A percentile compares a stretch with the other conserved stretches of the same genome.
phyloP scores from a whole-genome alignment of 2,888 invertebrate species.

The Callosobruchus maculatus region DNA sequence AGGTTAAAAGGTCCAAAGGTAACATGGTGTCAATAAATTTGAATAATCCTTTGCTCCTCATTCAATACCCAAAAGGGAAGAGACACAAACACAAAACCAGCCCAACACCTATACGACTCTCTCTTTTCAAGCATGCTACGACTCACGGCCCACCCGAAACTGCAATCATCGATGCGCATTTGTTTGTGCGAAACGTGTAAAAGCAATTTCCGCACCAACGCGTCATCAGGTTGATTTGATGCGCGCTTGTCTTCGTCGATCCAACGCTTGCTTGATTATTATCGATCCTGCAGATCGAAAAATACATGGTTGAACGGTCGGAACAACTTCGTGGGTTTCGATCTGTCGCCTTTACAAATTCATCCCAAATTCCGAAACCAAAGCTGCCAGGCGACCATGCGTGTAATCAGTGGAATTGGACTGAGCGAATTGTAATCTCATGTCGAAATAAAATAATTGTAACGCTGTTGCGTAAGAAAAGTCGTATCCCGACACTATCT shows the following conservation, averaged over 20 bases:
- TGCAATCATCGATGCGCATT: neutral
- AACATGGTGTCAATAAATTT: too few species aligned
- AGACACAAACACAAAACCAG: too few species aligned
- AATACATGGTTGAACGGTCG: neutral
- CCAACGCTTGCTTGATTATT: neutral
- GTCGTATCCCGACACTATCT: too few species aligned
- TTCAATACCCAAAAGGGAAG: too few species aligned
- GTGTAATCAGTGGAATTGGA: neutral
- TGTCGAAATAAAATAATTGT: too few species aligned
- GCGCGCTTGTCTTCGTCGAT: neutral
- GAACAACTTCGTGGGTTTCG: neutral
- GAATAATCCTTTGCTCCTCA: too few species aligned
- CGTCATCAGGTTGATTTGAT: neutral
- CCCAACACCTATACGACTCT: too few species aligned
- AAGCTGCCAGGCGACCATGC: neutral
- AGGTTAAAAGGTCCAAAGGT: too few species aligned
- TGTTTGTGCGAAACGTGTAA: neutral
- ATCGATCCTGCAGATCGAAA: neutral
- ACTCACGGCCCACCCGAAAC: neutral
- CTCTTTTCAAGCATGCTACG: too few species aligned
- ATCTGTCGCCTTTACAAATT: neutral
- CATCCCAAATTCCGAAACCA: neutral
- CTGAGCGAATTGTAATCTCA: neutral
- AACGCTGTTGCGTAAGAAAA: too few species aligned
- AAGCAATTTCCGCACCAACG: neutral